These are phyloP conservation scores for Allolobophora icterica DNA, from an alignment of 2,888 invertebrate species.

Conservation along the genomic window DNA sequence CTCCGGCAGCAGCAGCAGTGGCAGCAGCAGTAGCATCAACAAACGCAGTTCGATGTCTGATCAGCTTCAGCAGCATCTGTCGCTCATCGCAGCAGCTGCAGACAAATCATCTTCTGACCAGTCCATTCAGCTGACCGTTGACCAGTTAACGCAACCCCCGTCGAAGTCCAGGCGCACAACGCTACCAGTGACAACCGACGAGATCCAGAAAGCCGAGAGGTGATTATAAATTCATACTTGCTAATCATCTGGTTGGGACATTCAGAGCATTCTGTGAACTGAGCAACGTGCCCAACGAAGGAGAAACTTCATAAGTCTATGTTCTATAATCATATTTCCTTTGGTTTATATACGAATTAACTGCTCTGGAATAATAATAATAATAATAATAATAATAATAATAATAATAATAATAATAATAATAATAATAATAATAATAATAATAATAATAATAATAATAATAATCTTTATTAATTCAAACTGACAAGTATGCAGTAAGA, in stretches of 20 bases:
- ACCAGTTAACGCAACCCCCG: neutral
- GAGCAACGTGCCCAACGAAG: too few relatives aligned
- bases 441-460: too few relatives aligned
- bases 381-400: too few relatives aligned
- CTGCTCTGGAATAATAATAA: neutral
- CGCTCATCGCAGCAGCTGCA: neutral
- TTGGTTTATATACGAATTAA: neutral
- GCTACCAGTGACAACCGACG: neutral
- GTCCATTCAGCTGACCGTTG: neutral
- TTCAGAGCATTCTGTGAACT: neutral
- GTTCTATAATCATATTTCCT: neutral
- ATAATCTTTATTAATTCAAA: too few relatives aligned
- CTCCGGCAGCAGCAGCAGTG: neutral
- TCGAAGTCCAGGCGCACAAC: neutral
- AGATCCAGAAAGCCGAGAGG: neutral
- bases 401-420: too few relatives aligned
- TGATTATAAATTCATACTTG: neutral
- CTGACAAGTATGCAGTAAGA: too few relatives aligned
- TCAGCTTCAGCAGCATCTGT: neutral
- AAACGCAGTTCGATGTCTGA: conserved; percentile 6
- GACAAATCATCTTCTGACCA: neutral
- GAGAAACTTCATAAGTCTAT: too few relatives aligned
- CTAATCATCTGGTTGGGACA: neutral
- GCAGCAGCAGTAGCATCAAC: neutral
- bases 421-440: too few relatives aligned